Evolutionary conservation across 1,140 invertebrate species (phyloP), one percentile per base, ranked within the genome.

Genomic region (Drosophila kurseongensis): DNA sequence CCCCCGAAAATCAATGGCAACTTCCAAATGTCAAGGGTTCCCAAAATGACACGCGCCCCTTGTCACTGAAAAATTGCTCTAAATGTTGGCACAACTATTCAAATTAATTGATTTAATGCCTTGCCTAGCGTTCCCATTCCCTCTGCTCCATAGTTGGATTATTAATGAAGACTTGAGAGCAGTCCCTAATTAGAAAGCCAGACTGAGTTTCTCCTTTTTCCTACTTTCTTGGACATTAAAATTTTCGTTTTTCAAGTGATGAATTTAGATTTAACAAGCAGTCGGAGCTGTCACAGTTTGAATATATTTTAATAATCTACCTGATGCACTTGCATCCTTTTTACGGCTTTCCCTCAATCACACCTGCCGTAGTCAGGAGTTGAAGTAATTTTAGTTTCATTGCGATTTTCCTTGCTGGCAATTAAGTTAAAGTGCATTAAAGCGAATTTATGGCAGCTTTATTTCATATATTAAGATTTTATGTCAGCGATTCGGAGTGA

Each of bases 391-490:
- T 88, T 68, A 86, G 83, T 88, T 83, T 89, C 83, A 88, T 88
- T 83, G 84, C 80, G 52, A 62, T 74, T 77, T 63, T 75, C 75
- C 55, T 59, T 10, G 73, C 67, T 81, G 73, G 78, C 88, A 91
- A 91, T 91, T 91, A 91, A 91, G 83, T 86, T 91, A 91, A 91
- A 88, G 78, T 69, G 72, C 68, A 91, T 75, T 91, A 91, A 91
- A 77, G 80, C 72, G 76, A 91, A 91, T 91, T 91, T 91, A 91
- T 83, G 88, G 69, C 88, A 88, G 79, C 88, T 91, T 91, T 78
- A 91, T 91, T 91, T 85, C 82, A 88, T 88, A 88, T 91, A 91
- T 91, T 91, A 91, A 91, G 77, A 80, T 84, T 91, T 91, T 81
- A 91, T 79, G 78, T 16, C 68, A 35, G n/a, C 36, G 54, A 57